These are phyloP conservation scores for Neomicropteryx cornuta DNA, from an alignment of 1,140 invertebrate species.

Conservation along the genomic window DNA sequence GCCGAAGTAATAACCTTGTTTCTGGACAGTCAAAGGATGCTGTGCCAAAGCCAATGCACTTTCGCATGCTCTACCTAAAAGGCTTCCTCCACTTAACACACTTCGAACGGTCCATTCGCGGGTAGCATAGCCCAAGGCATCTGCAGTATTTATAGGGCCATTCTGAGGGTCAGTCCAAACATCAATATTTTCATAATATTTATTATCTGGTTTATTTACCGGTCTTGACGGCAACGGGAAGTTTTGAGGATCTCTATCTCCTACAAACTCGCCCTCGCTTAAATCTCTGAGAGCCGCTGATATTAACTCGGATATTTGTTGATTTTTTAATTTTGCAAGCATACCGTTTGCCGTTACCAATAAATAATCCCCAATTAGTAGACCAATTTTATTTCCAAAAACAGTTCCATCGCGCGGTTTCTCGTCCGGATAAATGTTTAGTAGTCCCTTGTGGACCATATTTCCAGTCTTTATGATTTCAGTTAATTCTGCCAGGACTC, in stretches of 20 bases:
- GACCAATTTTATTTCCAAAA: constrained; percentile 86
- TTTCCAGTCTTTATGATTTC: constrained; percentile 94
- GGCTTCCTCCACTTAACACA: constrained; percentile 60
- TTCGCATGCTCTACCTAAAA: constrained; percentile 74
- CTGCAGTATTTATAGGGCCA: constrained; percentile 26
- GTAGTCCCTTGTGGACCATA: constrained; percentile 78
- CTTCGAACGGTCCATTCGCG: constrained; percentile 77
- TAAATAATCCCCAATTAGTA: constrained; percentile 83
- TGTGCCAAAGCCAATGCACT: constrained; percentile 67
- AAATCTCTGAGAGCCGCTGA: constrained; percentile 70
- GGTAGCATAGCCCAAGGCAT: constrained; percentile 50
- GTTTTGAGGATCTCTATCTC: constrained; percentile 65
- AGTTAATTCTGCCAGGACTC: constrained; percentile 77
- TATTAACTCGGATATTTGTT: constrained; percentile 73
- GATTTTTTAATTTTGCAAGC: constrained; percentile 55
- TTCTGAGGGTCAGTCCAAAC: constrained; percentile 17
- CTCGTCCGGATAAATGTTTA: constrained; percentile 52
- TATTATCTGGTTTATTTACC: constrained; percentile 13
- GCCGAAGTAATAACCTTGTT: constrained; percentile 70
- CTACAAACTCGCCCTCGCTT: constrained; percentile 76
- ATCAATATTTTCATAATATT: constrained; percentile 24
- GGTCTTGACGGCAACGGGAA: constrained; percentile 60
- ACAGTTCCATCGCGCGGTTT: constrained; percentile 54
- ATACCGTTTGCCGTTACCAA: constrained; percentile 71
- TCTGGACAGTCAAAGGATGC: constrained; percentile 50